Conservation (phyloP, 2,888 invertebrate genomes). For the Lepidochitona cinerea region DNA sequence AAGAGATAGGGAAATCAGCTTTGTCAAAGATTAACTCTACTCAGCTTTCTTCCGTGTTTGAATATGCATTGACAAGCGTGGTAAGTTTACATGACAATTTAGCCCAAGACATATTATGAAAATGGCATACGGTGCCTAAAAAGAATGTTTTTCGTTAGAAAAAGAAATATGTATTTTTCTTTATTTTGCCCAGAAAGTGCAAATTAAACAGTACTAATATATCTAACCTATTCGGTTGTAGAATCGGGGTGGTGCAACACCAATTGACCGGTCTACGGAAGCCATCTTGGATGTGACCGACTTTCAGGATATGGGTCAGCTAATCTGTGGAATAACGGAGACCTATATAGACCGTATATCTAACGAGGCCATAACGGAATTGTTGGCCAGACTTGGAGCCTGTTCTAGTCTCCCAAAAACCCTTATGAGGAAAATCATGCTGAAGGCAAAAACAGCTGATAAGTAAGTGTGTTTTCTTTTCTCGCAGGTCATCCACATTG, state of each 20-base stretch:
- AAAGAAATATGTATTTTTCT: too few species aligned
- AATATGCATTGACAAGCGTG: not conserved
- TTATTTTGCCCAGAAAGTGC: too few species aligned
- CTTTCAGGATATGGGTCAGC: not conserved
- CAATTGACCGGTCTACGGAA: not conserved
- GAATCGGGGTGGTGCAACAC: not conserved
- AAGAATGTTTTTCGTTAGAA: too few species aligned
- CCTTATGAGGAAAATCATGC: not conserved
- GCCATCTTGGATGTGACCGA: not conserved
- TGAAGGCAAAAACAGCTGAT: not conserved
- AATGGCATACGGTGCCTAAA: too few species aligned
- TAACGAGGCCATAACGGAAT: not conserved
- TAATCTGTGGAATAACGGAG: not conserved
- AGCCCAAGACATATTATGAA: too few species aligned
- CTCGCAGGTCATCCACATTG: too few species aligned
- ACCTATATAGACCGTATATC: not conserved
- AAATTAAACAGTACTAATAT: too few species aligned
- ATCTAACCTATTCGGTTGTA: too few species aligned
- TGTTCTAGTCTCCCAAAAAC: not conserved
- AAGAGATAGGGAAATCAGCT: not conserved
- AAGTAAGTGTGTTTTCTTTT: not conserved
- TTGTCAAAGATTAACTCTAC: not conserved
- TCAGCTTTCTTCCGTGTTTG: not conserved
- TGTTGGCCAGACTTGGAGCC: not conserved
- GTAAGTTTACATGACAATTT: too few species aligned